Conservation (phyloP, 2,888 invertebrate genomes). For the Limnephilus auricula region DNA sequence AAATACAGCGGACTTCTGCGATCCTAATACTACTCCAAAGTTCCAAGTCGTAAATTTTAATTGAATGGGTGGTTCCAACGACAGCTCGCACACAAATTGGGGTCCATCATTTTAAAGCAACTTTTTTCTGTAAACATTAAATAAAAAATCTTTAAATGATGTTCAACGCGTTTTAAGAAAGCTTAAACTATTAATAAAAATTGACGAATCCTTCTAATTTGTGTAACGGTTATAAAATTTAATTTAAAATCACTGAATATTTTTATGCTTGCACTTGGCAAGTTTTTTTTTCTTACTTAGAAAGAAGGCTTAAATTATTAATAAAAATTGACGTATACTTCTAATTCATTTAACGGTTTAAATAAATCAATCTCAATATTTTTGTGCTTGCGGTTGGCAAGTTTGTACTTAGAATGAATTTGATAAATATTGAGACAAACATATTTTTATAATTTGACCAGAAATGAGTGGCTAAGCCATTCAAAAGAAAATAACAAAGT, state of each 20-base stretch:
- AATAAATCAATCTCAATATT: too few species aligned
- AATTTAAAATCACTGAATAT: neutral
- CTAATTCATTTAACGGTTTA: too few species aligned
- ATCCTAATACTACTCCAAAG: neutral
- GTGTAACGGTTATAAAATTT: neutral
- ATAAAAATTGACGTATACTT: too few species aligned
- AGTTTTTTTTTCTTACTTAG: too few species aligned
- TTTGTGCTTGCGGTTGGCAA: too few species aligned
- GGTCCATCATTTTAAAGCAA: neutral
- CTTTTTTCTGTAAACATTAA: neutral
- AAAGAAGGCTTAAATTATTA: too few species aligned
- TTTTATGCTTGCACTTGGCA: too few species aligned
- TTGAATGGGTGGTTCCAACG: constrained; percentile 2
- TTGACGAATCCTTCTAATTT: neutral
- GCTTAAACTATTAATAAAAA: neutral
- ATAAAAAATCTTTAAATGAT: neutral
- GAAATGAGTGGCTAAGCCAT: neutral
- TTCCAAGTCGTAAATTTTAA: neutral
- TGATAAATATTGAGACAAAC: neutral
- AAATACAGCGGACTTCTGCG: neutral
- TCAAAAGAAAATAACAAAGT: neutral
- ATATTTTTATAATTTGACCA: neutral
- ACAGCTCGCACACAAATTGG: neutral
- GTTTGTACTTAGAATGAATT: too few species aligned
- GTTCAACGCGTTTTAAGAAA: neutral